Conservation (phyloP, 2,888 invertebrate genomes). For the Phortica magna region DNA sequence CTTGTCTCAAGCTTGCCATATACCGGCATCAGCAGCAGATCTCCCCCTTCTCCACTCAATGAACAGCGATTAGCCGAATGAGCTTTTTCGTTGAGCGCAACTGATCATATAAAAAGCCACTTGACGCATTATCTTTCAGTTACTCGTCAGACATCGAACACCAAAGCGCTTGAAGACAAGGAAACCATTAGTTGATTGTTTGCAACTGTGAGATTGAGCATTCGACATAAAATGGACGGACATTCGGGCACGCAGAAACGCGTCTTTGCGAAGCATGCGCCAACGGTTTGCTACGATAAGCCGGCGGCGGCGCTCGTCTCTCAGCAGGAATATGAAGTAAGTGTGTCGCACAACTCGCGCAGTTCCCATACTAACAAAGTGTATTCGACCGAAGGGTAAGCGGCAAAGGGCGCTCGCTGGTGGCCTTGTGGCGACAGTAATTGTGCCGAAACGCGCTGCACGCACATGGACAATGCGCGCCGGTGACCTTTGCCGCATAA, state of each 20-base stretch:
- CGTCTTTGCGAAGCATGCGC: constrained; percentile 64
- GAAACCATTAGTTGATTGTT: no score
- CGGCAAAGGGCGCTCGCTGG: constrained; percentile 72
- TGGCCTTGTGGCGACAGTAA: constrained; percentile 64
- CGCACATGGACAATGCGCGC: constrained; percentile 77
- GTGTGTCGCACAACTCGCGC: not conserved
- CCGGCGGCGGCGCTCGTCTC: constrained; percentile 72
- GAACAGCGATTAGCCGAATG: no score
- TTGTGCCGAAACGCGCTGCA: constrained; percentile 76
- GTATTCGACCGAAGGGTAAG: constrained; percentile 52
- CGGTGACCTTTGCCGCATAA: constrained; percentile 78
- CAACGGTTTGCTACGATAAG: constrained; percentile 76
- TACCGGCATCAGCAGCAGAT: no score
- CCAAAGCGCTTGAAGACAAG: no score
- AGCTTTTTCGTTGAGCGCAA: no score
- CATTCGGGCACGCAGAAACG: constrained; percentile 41
- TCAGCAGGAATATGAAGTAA: constrained; percentile 70
- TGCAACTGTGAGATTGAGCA: no score
- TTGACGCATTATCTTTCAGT: no score
- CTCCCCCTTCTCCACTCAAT: no score
- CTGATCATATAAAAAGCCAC: no score
- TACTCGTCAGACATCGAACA: no score
- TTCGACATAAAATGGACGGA: no score
- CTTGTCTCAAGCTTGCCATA: no score
- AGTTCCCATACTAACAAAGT: not conserved